Conservation (phyloP, 1,140 invertebrate genomes). For the Drosophila subobscura region DNA sequence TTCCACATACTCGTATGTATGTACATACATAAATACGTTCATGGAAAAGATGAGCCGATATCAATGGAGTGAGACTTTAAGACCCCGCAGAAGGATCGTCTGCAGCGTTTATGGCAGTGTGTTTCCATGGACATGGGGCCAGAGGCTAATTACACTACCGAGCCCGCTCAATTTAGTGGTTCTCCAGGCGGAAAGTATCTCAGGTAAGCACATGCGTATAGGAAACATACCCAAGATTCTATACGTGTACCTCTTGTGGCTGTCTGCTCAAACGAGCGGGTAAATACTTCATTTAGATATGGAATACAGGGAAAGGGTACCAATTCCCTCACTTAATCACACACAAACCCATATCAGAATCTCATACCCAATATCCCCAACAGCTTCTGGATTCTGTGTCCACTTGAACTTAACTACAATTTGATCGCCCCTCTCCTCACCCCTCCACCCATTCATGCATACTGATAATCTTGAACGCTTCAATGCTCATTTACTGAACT, state of each 20-base stretch:
- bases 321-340: conserved; percentile 7
- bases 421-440: conserved; percentile 10
- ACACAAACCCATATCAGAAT: conserved; percentile 4
- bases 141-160: no score
- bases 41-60: no score
- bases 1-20: background rate
- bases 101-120: no score
- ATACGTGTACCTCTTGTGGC: background rate
- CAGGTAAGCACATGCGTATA: background rate
- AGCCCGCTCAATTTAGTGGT: no score
- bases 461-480: conserved; percentile 63
- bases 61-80: conserved; percentile 25
- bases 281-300: conserved; percentile 24
- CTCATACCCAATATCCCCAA: background rate
- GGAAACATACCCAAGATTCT: background rate
- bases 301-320: background rate
- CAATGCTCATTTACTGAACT: conserved; percentile 61
- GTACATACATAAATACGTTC: background rate
- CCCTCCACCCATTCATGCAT: conserved; percentile 40
- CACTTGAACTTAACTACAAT: conserved; percentile 52
- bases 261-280: conserved; percentile 22
- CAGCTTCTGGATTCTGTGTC: conserved; percentile 7
- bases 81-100: conserved; percentile 12
- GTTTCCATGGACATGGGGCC: no score
- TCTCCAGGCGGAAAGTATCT: no score